Evolutionary conservation across 2,888 invertebrate genomes (phyloP).

Genomic region (Acleris cristana): DNA sequence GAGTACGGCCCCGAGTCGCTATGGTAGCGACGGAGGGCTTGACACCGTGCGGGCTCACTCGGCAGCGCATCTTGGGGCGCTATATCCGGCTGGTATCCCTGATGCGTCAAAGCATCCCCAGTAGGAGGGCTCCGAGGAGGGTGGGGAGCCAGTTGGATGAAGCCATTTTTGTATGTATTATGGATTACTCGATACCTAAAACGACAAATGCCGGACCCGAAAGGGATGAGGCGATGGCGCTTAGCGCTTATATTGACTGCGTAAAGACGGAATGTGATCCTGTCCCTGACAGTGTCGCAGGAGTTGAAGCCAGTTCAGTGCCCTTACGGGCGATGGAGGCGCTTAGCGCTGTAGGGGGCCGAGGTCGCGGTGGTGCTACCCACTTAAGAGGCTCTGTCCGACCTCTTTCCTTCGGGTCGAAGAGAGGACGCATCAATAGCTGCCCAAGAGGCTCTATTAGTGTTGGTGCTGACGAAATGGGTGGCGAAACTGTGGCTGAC

Average conservation of each 20-base stretch:
- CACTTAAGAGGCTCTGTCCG: neutral
- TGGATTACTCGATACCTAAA: neutral
- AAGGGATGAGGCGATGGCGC: constrained; percentile 8
- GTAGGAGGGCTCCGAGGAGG: neutral
- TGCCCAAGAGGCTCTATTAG: neutral
- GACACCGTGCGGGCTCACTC: too few relatives aligned
- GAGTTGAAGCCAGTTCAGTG: neutral
- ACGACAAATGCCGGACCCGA: constrained; percentile 5
- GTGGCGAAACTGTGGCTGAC: too few relatives aligned
- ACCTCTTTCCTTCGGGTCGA: constrained; percentile 1
- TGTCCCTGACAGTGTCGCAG: neutral
- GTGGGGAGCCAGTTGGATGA: constrained; percentile 2
- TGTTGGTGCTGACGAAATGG: neutral
- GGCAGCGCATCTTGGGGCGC: neutral
- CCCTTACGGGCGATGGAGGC: neutral
- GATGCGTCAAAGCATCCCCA: constrained; percentile 13
- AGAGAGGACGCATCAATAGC: constrained; percentile 1
- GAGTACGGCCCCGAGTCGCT: neutral
- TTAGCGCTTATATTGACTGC: neutral
- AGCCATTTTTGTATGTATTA: neutral
- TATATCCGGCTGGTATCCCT: constrained; percentile 16
- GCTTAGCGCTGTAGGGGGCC: neutral
- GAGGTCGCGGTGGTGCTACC: neutral
- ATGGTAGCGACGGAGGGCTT: too few relatives aligned
- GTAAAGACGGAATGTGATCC: neutral